phyloP scores from a whole-genome alignment of 2,797 vertebrate genomes.

The Tapirus indicus region DNA sequence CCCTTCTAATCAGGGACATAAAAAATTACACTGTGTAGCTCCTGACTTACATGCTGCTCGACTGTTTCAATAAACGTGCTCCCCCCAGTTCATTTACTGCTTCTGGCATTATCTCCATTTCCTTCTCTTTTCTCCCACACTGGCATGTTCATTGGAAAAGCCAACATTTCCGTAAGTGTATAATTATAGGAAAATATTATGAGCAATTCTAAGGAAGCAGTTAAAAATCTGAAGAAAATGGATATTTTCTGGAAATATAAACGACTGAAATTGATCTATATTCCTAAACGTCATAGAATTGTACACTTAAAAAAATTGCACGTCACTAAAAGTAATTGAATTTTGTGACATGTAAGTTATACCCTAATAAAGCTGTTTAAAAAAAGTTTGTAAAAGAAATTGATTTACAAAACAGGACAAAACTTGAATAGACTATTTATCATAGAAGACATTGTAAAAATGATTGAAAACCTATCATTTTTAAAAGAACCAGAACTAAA shows the following conservation, averaged over 20 bases:
- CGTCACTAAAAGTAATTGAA: neutral
- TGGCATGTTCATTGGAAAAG: neutral
- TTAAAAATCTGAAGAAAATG: slow-evolving; percentile 25
- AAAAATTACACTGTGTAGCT: neutral
- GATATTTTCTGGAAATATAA: neutral
- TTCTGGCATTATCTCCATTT: neutral
- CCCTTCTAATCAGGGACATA: neutral
- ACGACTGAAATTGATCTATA: neutral
- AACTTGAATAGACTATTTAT: neutral
- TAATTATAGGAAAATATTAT: slow-evolving; percentile 26
- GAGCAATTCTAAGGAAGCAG: neutral
- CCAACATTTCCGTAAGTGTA: neutral
- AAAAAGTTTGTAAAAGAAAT: neutral
- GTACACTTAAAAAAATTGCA: neutral
- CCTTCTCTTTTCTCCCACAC: neutral
- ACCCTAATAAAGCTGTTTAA: neutral
- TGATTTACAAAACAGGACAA: neutral
- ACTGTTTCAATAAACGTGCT: neutral
- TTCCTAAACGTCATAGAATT: neutral
- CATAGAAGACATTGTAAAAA: neutral
- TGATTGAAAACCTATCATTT: slow-evolving; percentile 8
- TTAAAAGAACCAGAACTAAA: slow-evolving; percentile 12
- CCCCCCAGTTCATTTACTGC: neutral
- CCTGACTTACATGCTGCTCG: neutral
- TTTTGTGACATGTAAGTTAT: slow-evolving; percentile 43